These are phyloP conservation scores for Onychostoma macrolepis DNA, from an alignment of 2,113 vertebrate species.

Conservation along the genomic window DNA sequence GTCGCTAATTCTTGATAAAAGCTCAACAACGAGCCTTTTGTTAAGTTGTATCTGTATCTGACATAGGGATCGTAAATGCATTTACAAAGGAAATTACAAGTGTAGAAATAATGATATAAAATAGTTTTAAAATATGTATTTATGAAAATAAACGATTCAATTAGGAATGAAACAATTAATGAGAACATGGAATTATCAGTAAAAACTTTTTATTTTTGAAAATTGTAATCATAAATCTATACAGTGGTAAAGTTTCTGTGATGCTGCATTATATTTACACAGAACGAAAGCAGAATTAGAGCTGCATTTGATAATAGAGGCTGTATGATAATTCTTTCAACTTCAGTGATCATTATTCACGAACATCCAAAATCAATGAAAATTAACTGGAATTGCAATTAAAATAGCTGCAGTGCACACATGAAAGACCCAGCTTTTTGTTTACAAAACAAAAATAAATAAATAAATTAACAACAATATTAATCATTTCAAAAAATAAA, in stretches of 20 bases:
- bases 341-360: neutral
- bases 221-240: neutral
- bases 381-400: neutral
- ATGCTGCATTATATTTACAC: neutral
- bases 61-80: neutral
- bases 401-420: neutral
- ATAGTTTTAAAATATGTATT: neutral
- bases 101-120: neutral
- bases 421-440: neutral
- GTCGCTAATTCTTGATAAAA: conserved; percentile 4
- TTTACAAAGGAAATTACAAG: neutral
- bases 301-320: neutral
- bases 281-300: neutral
- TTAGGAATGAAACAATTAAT: neutral
- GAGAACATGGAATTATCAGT: neutral
- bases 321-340: neutral
- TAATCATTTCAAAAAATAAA: neutral
- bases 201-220: neutral
- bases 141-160: neutral
- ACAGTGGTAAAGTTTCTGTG: neutral
- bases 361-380: neutral
- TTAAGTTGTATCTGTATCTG: neutral
- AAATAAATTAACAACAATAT: neutral
- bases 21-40: neutral
- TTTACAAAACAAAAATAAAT: too few species aligned